These are phyloP conservation scores for Tribolium madens DNA, from an alignment of 1,140 invertebrate genomes.

Conservation along the genomic window DNA sequence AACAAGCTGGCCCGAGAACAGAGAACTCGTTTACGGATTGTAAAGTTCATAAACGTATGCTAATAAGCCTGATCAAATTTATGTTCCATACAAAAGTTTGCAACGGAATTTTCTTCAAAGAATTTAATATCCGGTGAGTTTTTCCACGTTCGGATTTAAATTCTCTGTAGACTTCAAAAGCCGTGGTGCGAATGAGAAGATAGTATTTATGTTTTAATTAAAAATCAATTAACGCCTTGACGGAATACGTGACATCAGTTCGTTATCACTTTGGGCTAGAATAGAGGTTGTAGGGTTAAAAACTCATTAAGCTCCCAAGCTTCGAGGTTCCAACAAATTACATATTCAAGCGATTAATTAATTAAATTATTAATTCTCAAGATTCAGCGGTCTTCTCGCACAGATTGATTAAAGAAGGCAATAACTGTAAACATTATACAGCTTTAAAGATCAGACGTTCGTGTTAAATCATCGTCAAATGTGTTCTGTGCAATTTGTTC, in stretches of 20 bases:
- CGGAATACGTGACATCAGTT: constrained; percentile 20
- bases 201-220: constrained; percentile 32
- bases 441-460: constrained; percentile 18
- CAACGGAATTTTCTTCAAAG: constrained; percentile 40
- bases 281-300: constrained; percentile 23
- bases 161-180: background rate
- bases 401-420: background rate
- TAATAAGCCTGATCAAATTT: constrained; percentile 56
- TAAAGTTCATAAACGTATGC: constrained; percentile 57
- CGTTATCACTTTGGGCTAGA: constrained; percentile 18
- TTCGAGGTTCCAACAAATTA: constrained; percentile 12
- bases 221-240: constrained; percentile 22
- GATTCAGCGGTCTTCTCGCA: background rate
- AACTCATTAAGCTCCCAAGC: constrained; percentile 23
- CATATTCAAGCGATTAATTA: constrained; percentile 34
- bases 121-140: constrained; percentile 36
- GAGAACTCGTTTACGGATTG: constrained; percentile 54
- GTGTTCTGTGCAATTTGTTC: constrained; percentile 50
- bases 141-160: constrained; percentile 13
- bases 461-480: constrained; percentile 51
- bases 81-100: constrained; percentile 51
- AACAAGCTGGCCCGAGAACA: constrained; percentile 46
- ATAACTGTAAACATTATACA: background rate
- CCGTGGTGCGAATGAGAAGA: background rate
- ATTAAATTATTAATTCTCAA: constrained; percentile 28